Percentiles rank a stretch among this genome's conserved stretches.
phyloP scores from a whole-genome alignment of 2,113 vertebrate genomes.

The Eulemur rufifrons region DNA sequence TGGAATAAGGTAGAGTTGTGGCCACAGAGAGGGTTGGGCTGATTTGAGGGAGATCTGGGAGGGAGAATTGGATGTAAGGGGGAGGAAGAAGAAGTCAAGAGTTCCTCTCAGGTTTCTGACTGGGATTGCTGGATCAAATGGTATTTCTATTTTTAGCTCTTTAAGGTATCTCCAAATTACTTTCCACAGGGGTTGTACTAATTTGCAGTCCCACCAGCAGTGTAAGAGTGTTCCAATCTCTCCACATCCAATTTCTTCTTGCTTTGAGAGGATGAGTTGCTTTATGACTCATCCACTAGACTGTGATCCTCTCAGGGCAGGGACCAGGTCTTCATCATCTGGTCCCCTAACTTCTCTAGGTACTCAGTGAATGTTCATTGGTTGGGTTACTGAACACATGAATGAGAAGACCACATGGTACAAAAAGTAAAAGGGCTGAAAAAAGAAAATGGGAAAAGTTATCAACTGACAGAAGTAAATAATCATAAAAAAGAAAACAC shows the following conservation, averaged over 20 bases:
- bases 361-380: not conserved
- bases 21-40: not conserved
- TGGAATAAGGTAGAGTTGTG: not conserved
- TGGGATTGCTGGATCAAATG: too few relatives aligned
- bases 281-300: not conserved
- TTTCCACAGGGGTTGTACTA: too few relatives aligned
- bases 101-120: not conserved
- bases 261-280: not conserved
- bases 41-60: too few relatives aligned
- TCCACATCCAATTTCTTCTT: too few relatives aligned
- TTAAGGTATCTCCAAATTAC: too few relatives aligned
- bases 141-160: too few relatives aligned
- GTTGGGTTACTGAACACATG: not conserved
- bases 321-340: not conserved
- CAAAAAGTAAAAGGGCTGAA: not conserved
- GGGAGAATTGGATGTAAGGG: not conserved
- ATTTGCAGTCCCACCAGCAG: too few relatives aligned
- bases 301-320: fast-evolving
- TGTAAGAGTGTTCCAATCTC: too few relatives aligned
- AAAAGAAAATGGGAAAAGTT: not conserved
- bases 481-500: not conserved
- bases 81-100: not conserved
- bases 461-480: not conserved
- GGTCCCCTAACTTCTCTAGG: not conserved
- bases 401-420: not conserved